Evolutionary conservation across 2,888 invertebrate genomes (phyloP).

Genomic region (Linnaemya tessellans): DNA sequence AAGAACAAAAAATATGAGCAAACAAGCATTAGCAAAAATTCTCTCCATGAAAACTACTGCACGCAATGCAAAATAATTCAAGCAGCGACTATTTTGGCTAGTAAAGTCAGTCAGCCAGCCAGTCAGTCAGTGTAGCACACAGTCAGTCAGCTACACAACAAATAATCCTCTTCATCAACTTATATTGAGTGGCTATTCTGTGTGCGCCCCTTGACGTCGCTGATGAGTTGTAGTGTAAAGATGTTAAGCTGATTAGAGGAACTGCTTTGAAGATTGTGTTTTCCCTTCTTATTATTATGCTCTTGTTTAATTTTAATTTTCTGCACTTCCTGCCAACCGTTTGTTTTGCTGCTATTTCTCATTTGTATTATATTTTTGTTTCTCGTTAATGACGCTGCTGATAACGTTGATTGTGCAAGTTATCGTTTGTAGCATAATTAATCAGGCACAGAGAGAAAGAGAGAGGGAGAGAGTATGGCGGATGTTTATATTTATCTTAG

Average conservation of each 20-base stretch:
- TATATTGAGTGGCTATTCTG: slow-evolving; percentile 37
- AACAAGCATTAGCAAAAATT: background rate
- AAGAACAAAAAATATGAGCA: background rate
- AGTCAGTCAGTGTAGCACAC: background rate
- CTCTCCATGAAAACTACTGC: background rate
- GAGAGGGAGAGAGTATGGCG: slow-evolving; percentile 38
- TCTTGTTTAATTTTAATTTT: slow-evolving; percentile 35
- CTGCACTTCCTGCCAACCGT: background rate
- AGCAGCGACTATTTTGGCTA: background rate
- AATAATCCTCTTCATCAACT: slow-evolving; percentile 44
- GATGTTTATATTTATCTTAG: background rate
- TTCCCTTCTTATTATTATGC: background rate
- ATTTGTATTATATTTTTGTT: slow-evolving; percentile 17
- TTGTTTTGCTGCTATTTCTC: background rate
- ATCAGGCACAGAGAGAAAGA: too few relatives aligned
- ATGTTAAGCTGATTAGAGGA: slow-evolving; percentile 78
- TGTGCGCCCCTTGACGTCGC: slow-evolving; percentile 1
- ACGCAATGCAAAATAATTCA: background rate
- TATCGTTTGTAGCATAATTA: slow-evolving; percentile 79
- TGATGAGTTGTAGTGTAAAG: slow-evolving; percentile 27
- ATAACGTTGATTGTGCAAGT: slow-evolving; percentile 73
- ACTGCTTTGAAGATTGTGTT: slow-evolving; percentile 51
- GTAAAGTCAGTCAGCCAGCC: background rate
- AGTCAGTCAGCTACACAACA: slow-evolving; percentile 2
- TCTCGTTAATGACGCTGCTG: background rate